phyloP scores from a whole-genome alignment of 2,113 vertebrate species.

The Anoura caudifer region DNA sequence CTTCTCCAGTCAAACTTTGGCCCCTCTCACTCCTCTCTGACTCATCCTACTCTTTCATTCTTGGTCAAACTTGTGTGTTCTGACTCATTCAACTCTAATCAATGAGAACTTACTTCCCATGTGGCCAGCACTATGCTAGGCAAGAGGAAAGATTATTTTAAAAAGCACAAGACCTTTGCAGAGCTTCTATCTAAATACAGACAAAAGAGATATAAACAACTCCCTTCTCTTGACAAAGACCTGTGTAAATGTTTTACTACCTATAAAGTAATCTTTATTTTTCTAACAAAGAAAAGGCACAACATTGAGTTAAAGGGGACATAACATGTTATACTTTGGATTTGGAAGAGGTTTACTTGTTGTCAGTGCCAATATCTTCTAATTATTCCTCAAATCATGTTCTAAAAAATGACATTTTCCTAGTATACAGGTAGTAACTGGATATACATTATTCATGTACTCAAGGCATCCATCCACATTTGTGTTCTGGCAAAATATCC shows the following conservation, averaged over 20 bases:
- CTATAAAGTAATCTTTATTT: neutral
- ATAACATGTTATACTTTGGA: neutral
- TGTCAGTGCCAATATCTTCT: neutral
- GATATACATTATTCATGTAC: constrained; percentile 40
- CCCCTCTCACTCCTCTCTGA: constrained; percentile 20
- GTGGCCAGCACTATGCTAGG: neutral
- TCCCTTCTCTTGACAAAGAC: neutral
- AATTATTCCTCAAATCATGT: constrained; percentile 9
- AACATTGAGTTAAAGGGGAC: neutral
- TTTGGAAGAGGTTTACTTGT: neutral
- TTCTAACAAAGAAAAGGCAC: constrained; percentile 13
- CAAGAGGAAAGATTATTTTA: neutral
- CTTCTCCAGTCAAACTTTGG: neutral
- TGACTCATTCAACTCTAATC: constrained; percentile 58
- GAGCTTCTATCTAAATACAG: neutral
- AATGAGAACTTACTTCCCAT: constrained; percentile 30
- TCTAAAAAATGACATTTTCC: constrained; percentile 16
- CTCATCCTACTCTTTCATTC: constrained; percentile 45
- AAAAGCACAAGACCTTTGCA: neutral
- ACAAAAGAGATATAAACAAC: neutral
- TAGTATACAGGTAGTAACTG: neutral
- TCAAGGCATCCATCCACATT: neutral
- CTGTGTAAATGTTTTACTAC: neutral
- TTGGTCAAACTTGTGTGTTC: constrained; percentile 8
- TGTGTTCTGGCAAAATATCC: constrained; percentile 31